phyloP scores from a whole-genome alignment of 2,888 invertebrate species.

The Embidobia sp. region DNA sequence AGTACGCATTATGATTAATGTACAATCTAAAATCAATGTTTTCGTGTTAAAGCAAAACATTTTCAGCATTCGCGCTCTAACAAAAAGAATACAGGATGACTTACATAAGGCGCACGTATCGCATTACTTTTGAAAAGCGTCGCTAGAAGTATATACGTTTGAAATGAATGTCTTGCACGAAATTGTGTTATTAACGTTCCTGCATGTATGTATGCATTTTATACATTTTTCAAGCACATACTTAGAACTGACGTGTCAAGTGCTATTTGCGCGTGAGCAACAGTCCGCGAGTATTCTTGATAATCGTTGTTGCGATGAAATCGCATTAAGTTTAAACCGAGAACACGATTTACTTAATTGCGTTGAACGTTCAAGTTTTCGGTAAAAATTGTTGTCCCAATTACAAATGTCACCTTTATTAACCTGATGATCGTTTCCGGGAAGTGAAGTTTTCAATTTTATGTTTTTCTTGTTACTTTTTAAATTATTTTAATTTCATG shows the following conservation, averaged over 20 bases:
- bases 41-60: conserved; percentile 35
- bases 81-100: conserved; percentile 35
- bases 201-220: conserved; percentile 50
- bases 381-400: no score
- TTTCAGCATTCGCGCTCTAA: conserved; percentile 17
- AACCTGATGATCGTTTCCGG: no score
- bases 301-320: conserved; percentile 48
- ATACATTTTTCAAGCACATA: conserved; percentile 53
- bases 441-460: no score
- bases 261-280: conserved; percentile 56
- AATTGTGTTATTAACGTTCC: conserved; percentile 53
- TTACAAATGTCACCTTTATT: no score
- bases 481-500: no score
- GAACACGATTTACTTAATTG: conserved; percentile 55
- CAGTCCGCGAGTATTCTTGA: conserved; percentile 54
- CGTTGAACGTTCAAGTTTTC: conserved; percentile 41
- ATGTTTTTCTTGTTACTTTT: no score
- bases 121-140: conserved; percentile 34
- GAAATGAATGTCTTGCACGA: conserved; percentile 40
- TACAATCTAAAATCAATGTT: conserved; percentile 42
- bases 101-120: conserved; percentile 19
- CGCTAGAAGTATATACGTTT: conserved; percentile 17
- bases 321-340: conserved; percentile 38
- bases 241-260: conserved; percentile 57
- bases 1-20: conserved; percentile 8